Evolutionary conservation across 2,888 invertebrate genomes (phyloP), one percentile per base, ranked within the genome.

Genomic region (Silvanus unidentatus): DNA sequence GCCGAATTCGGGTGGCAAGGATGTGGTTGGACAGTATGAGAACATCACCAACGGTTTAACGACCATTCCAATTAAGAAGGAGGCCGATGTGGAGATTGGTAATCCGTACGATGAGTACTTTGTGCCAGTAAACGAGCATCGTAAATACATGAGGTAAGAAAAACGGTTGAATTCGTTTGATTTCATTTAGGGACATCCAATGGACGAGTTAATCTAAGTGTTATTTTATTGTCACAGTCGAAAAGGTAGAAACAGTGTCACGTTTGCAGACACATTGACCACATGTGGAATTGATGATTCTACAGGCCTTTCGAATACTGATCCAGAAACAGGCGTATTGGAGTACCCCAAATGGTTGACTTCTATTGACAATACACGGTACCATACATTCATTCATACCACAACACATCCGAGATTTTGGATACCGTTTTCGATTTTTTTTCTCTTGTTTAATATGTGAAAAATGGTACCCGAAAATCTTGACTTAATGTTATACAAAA

Each of bases 121-220:
- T 68, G 87, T 89, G 50, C 87, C 88, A 22, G 88, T 89, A 52
- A 88, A 89, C 66, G 86, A 88, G 65, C 88, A 88, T 70, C 80
- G 84, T 66, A 89, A 89, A 73, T 88, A 84, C 67, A 87, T 88
- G 77, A 86, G 88, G 88, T 88, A 22, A n/a, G n/a, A n/a, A n/a
- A n/a, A n/a, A n/a, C n/a, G 68, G 72, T 74, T 43, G 35, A 30
- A 16, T n/a, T n/a, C n/a, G n/a, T n/a, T n/a, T n/a, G n/a, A n/a
- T n/a, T n/a, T n/a, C n/a, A n/a, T n/a, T n/a, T n/a, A n/a, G n/a
- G n/a, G n/a, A n/a, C n/a, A n/a, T n/a, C n/a, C n/a, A n/a, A n/a
- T n/a, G n/a, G n/a, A n/a, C n/a, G n/a, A n/a, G n/a, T n/a, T n/a
- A n/a, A n/a, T n/a, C n/a, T n/a, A n/a, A n/a, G n/a, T n/a, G n/a